These are phyloP conservation scores for Alouatta palliata DNA, from an alignment of 2,113 vertebrate species.

Conservation along the genomic window DNA sequence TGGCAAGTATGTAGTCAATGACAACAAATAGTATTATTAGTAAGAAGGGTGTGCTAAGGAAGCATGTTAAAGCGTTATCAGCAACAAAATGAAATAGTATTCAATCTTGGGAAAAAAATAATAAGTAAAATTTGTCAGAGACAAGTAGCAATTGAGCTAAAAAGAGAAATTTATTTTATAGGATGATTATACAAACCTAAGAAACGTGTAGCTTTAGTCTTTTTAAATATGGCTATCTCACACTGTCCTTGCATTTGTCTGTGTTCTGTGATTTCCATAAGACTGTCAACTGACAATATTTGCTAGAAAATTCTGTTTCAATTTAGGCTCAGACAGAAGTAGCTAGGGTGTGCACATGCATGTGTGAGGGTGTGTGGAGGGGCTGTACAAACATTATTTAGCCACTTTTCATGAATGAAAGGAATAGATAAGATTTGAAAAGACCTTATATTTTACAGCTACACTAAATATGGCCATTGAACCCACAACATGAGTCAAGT, in stretches of 20 bases:
- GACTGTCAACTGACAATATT: neutral
- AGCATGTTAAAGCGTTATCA: neutral
- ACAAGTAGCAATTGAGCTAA: neutral
- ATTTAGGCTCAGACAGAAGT: neutral
- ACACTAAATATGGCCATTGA: slow-evolving; percentile 30
- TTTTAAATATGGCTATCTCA: neutral
- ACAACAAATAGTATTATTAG: neutral
- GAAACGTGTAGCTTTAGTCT: neutral
- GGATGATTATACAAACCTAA: neutral
- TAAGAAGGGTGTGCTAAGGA: neutral
- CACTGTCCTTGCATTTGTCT: neutral
- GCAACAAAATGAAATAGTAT: neutral
- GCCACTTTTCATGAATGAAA: neutral
- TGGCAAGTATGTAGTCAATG: neutral
- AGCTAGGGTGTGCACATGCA: neutral
- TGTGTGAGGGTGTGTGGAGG: neutral
- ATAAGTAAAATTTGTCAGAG: neutral
- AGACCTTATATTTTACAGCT: neutral
- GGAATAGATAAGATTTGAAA: slow-evolving; percentile 8
- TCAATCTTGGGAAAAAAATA: neutral
- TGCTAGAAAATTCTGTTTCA: slow-evolving; percentile 18
- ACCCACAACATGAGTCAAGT: slow-evolving; percentile 42
- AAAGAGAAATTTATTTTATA: neutral
- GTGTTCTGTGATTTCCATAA: neutral
- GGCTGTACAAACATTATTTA: neutral